Evolutionary conservation across 2,888 invertebrate species (phyloP), one percentile per base, ranked within the genome.

Genomic region (Tyria jacobaeae): DNA sequence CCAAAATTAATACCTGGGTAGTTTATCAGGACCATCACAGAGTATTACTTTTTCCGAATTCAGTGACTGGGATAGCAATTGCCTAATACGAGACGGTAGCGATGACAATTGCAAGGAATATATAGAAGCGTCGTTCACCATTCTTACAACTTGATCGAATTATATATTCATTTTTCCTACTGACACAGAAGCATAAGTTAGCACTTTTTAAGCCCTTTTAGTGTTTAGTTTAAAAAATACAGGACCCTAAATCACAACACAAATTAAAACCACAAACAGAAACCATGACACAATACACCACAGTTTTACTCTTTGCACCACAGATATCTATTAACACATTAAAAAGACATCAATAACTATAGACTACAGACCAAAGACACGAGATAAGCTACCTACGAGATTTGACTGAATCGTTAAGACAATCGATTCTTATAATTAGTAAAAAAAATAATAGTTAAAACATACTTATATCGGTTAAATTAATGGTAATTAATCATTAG

Each of bases 1-100:
- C n/a, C n/a, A n/a, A n/a, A n/a, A n/a, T n/a, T n/a, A 62, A 77
- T 79, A 87, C 88, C 88, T 87, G 60, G 84, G 85, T 27, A 90
- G 75, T 66, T 79, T 83, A 55, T 81, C 82, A 10, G 86, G 86
- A 49, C 87, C 95, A 63, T 96, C 95, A 12, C 95, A 95, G 3
- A 95, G 95, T 52, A 97, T 87, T 44, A 96, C 90, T 92, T 96
- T 97, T 55, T 88, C 91, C 6, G 96, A 94, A 86, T 97, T 96
- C 59, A 97, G 88, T 73, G 96, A 87, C 57, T 90, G 90, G 1
- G 96, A 96, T 68, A 97, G 85, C 57, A 95, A 78, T 57, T 84
- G 88, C 66, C 89, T 90, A 52, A 95, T 92, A 79, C 88, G 85
- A 55, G 77, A 78, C 65, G 94, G 90, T 27, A 95, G 85, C 41